These are phyloP conservation scores for Hystrix brachyura DNA, from an alignment of 2,113 vertebrate genomes.

Conservation along the genomic window DNA sequence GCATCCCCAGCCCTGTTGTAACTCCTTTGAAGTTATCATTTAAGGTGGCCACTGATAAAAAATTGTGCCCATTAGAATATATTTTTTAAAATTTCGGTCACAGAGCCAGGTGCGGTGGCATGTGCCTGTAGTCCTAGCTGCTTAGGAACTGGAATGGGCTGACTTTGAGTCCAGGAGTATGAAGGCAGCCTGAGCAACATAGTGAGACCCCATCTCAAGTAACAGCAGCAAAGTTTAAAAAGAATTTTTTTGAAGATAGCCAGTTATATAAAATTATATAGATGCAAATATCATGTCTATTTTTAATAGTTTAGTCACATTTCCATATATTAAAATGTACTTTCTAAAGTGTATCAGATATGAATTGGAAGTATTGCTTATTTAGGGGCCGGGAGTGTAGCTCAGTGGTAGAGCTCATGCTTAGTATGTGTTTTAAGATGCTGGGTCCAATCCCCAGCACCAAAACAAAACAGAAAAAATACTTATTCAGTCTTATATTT, in stretches of 20 bases:
- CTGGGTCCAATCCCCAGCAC: background rate
- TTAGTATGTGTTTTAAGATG: background rate
- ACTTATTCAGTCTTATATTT: background rate
- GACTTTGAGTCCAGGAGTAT: background rate
- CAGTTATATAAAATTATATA: conserved; percentile 21
- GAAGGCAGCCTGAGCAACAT: background rate
- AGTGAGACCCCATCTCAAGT: background rate
- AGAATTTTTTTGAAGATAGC: background rate
- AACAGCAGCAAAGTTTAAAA: background rate
- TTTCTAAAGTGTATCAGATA: conserved; percentile 8
- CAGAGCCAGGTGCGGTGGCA: background rate
- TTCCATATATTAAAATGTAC: conserved; percentile 41
- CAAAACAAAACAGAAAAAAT: background rate
- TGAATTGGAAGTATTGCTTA: background rate
- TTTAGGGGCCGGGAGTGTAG: background rate
- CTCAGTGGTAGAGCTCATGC: background rate
- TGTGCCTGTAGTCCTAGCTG: background rate
- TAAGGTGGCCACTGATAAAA: background rate
- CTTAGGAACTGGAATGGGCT: background rate
- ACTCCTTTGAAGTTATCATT: conserved; percentile 53
- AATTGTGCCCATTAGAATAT: conserved; percentile 29
- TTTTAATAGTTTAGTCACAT: conserved; percentile 38
- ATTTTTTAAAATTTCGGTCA: background rate
- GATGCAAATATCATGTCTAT: background rate
- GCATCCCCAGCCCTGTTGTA: background rate